These are phyloP conservation scores for Tetranychus truncatus DNA, from an alignment of 2,888 invertebrate genomes.

Conservation along the genomic window DNA sequence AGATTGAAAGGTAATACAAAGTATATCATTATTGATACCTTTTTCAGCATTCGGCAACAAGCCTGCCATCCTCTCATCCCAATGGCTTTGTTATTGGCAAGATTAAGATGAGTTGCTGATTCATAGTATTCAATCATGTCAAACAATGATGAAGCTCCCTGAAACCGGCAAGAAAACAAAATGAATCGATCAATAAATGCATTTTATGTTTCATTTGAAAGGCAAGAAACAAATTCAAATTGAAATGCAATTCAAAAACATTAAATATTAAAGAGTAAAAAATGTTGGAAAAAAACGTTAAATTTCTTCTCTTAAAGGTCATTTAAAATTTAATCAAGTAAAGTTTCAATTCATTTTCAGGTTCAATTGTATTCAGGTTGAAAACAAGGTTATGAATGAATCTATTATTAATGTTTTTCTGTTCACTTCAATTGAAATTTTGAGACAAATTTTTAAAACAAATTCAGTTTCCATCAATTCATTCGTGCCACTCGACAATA, in stretches of 20 bases:
- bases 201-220: not conserved
- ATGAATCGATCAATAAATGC: not conserved
- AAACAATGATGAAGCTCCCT: constrained; percentile 54
- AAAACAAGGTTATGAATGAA: not conserved
- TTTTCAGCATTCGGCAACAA: constrained; percentile 56
- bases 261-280: too few species aligned
- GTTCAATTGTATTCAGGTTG: too few species aligned
- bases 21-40: constrained; percentile 37
- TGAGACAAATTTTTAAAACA: too few species aligned
- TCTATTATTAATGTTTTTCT: not conserved
- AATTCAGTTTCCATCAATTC: too few species aligned
- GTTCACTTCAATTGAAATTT: not conserved
- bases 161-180: not conserved
- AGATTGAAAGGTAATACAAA: too few species aligned
- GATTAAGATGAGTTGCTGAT: constrained; percentile 52
- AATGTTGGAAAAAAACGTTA: too few species aligned
- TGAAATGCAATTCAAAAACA: too few species aligned
- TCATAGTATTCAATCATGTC: constrained; percentile 87
- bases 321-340: too few species aligned
- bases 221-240: too few species aligned
- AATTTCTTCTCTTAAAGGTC: too few species aligned
- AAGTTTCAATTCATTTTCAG: too few species aligned
- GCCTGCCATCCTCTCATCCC: constrained; percentile 60
- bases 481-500: too few species aligned
- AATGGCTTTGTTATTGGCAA: constrained; percentile 55